Evolutionary conservation across 2,113 vertebrate species (phyloP).

Genomic region (Vimba vimba): DNA sequence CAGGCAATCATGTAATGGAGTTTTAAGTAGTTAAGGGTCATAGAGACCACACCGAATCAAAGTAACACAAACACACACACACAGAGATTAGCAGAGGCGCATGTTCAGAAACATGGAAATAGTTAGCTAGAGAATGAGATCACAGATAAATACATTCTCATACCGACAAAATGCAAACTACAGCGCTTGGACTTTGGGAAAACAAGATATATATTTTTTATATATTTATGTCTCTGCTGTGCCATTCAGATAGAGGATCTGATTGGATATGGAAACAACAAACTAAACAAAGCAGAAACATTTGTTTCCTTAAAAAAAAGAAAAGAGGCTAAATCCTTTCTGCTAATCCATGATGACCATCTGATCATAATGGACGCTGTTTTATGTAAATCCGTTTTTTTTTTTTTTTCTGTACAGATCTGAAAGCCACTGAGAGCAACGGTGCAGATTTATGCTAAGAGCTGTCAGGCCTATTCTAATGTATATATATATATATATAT

Average conservation of each 20-base stretch:
- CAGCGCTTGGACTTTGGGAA: neutral
- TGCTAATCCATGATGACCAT: slow-evolving; percentile 16
- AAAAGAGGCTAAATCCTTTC: slow-evolving; percentile 35
- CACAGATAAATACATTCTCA: neutral
- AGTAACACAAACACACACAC: slow-evolving; percentile 34
- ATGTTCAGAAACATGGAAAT: slow-evolving; percentile 5
- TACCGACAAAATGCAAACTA: slow-evolving; percentile 8
- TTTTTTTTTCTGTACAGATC: neutral
- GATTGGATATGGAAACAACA: neutral
- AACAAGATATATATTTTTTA: neutral
- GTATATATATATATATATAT: neutral
- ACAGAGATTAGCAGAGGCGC: slow-evolving; percentile 45
- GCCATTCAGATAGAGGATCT: neutral
- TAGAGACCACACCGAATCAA: slow-evolving; percentile 44
- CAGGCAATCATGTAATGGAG: slow-evolving; percentile 49
- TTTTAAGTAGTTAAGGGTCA: slow-evolving; percentile 59
- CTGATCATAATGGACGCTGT: slow-evolving; percentile 26
- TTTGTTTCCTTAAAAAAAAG: slow-evolving; percentile 20
- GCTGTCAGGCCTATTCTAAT: too few relatives aligned
- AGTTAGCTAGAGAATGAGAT: neutral
- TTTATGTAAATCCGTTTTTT: neutral
- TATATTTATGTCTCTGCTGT: neutral
- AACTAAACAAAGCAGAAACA: slow-evolving; percentile 44
- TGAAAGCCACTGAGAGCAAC: slow-evolving; percentile 17
- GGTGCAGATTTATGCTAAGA: neutral